A percentile compares a stretch with the other conserved stretches of the same genome.
Evolutionary conservation across 2,888 invertebrate species (phyloP).

Genomic region (Macrophya alboannulata): DNA sequence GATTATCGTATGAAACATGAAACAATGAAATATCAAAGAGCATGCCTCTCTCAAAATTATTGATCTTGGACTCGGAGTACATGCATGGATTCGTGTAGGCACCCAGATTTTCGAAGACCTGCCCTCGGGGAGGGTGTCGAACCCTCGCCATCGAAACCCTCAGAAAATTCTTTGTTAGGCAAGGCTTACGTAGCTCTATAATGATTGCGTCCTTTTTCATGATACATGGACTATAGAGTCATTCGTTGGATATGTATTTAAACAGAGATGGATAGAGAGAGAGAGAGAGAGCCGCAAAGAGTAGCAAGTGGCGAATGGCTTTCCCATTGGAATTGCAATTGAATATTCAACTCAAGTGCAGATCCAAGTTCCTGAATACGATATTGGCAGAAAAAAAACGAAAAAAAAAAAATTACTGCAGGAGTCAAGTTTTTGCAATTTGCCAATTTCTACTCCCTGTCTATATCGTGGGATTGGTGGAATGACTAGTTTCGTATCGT

Average conservation of each 20-base stretch:
- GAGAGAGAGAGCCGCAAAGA: background rate
- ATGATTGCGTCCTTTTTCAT: background rate
- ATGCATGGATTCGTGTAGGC: slow-evolving; percentile 35
- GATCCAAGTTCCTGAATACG: background rate
- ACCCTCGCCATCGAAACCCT: background rate
- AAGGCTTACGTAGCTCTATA: background rate
- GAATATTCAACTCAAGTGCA: background rate
- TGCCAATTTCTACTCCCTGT: slow-evolving; percentile 12
- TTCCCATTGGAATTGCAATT: background rate
- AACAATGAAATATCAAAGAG: slow-evolving; percentile 40
- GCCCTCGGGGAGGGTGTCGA: background rate
- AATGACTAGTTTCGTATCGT: slow-evolving; percentile 20
- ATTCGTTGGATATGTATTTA: background rate
- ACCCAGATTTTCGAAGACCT: slow-evolving; percentile 27
- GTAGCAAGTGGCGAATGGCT: background rate
- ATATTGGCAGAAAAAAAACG: background rate
- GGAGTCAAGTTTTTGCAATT: background rate
- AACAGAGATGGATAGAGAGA: background rate
- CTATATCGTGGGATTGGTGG: slow-evolving; percentile 1
- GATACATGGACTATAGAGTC: slow-evolving; percentile 7
- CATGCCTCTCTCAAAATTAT: slow-evolving; percentile 36
- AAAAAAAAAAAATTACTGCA: background rate
- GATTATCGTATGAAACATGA: slow-evolving; percentile 43
- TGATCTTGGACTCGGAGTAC: slow-evolving; percentile 19
- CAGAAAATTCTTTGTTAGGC: slow-evolving; percentile 15